phyloP scores from a whole-genome alignment of 2,113 vertebrate genomes.

The Muntiacus reevesi region DNA sequence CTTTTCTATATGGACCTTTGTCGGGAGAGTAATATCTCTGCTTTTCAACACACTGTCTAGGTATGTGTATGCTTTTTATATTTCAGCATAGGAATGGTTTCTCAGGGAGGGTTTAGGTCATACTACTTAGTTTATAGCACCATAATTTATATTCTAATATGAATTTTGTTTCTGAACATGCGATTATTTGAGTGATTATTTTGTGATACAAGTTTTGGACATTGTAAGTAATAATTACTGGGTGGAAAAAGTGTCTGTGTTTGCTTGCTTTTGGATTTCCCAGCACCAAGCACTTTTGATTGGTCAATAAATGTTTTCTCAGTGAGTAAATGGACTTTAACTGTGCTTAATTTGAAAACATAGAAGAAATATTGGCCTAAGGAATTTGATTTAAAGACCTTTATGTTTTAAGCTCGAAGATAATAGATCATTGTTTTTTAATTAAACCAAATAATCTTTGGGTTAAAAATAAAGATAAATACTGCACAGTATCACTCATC shows the following conservation, averaged over 20 bases:
- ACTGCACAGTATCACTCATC: not conserved
- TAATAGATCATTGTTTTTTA: not conserved
- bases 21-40: not conserved
- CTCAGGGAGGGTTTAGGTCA: not conserved
- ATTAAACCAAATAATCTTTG: not conserved
- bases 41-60: not conserved
- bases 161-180: not conserved
- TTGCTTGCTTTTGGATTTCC: not conserved
- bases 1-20: not conserved
- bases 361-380: not conserved
- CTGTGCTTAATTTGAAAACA: not conserved
- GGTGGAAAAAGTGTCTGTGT: not conserved
- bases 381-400: not conserved
- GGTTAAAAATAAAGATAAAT: not conserved
- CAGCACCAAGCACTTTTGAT: not conserved
- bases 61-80: not conserved
- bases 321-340: not conserved
- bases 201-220: not conserved
- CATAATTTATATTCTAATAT: not conserved
- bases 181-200: not conserved
- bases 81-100: not conserved
- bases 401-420: not conserved
- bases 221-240: not conserved
- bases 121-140: not conserved
- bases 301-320: not conserved